Conservation (phyloP, 1,140 invertebrate species). For the Macrosteles quadrilineatus region DNA sequence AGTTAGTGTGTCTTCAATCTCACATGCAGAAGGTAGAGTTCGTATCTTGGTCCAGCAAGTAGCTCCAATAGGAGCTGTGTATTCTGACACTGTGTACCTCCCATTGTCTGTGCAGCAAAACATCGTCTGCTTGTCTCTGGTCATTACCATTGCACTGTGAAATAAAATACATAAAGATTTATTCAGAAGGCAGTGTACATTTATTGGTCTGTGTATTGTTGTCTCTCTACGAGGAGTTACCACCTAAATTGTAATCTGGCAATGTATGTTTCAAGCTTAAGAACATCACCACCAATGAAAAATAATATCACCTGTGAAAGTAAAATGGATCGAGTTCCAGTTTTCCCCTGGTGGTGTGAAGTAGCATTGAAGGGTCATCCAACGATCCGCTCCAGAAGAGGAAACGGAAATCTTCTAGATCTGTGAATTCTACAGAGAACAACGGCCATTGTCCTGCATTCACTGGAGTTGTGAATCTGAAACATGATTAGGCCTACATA, state of each 20-base stretch:
- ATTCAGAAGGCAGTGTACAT: no score
- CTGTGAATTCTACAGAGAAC: conserved; percentile 70
- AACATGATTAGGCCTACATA: conserved; percentile 14
- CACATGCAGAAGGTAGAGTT: conserved; percentile 59
- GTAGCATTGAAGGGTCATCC: conserved; percentile 68
- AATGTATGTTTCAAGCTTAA: no score
- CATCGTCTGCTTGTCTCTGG: conserved; percentile 57
- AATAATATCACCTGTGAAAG: conserved; percentile 68
- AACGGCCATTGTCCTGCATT: conserved; percentile 68
- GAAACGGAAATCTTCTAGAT: conserved; percentile 68
- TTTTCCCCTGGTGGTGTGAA: conserved; percentile 62
- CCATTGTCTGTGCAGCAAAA: conserved; percentile 62
- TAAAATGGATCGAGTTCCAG: conserved; percentile 62
- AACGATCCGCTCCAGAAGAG: conserved; percentile 79
- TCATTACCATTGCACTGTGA: conserved; percentile 66
- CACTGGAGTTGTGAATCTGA: conserved; percentile 54
- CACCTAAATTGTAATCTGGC: no score
- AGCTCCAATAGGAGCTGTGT: conserved; percentile 54
- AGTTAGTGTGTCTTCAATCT: no score
- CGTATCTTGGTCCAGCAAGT: conserved; percentile 61
- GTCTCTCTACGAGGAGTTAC: no score
- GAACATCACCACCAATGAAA: no score
- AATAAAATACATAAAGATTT: conserved; percentile 38
- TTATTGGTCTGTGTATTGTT: no score
- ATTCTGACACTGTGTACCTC: conserved; percentile 60